These are phyloP conservation scores for Bombycilla garrulus DNA, from an alignment of 2,113 vertebrate genomes.

Conservation along the genomic window DNA sequence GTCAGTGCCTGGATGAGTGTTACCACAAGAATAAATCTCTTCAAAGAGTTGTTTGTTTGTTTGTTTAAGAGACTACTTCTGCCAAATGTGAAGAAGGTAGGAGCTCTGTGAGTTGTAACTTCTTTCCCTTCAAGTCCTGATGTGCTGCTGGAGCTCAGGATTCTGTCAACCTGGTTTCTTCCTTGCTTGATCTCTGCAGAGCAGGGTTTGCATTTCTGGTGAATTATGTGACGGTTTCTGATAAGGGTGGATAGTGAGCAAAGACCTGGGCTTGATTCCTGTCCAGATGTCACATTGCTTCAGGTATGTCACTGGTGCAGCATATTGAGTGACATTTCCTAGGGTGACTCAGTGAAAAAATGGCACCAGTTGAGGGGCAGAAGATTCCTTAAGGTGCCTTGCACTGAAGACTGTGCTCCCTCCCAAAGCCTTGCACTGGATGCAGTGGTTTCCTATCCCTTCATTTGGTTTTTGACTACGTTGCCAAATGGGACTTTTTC, in stretches of 20 bases:
- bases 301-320: background rate
- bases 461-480: background rate
- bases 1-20: background rate
- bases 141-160: background rate
- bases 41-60: background rate
- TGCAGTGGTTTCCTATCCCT: background rate
- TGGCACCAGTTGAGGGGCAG: background rate
- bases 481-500: slow-evolving; percentile 6
- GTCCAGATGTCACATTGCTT: background rate
- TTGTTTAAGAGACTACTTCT: background rate
- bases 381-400: background rate
- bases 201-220: background rate
- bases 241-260: background rate
- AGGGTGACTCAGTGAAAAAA: background rate
- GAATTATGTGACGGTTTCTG: background rate
- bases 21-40: slow-evolving; percentile 29
- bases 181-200: background rate
- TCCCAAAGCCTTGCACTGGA: background rate
- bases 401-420: background rate
- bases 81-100: background rate
- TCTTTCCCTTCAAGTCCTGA: background rate
- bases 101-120: background rate
- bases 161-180: background rate
- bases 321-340: background rate
- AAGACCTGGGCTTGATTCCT: background rate